phyloP scores from a whole-genome alignment of 2,113 vertebrate genomes.

The Lophotis ruficrista region DNA sequence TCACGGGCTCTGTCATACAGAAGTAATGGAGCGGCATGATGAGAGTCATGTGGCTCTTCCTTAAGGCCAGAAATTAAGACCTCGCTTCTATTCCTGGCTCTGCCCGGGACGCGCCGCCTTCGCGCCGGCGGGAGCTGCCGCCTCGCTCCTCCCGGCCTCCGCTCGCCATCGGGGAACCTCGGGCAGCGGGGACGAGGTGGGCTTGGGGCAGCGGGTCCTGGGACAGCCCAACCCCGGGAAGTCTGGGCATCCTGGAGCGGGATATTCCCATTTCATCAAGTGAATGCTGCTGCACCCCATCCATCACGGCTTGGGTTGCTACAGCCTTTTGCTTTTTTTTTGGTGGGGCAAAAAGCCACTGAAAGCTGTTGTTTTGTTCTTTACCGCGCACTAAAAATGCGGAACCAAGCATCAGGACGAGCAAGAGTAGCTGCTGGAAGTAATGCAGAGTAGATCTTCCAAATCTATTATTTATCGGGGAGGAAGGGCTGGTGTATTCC shows the following conservation, averaged over 20 bases:
- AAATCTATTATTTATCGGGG: constrained; percentile 58
- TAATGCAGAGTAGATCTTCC: not conserved
- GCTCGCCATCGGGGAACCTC: accelerated
- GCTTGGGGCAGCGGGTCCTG: not conserved
- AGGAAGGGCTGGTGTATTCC: not conserved
- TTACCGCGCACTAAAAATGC: not conserved
- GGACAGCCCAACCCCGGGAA: not conserved
- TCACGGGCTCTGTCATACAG: not conserved
- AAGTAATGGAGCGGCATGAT: not conserved
- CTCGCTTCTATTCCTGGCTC: constrained; percentile 27
- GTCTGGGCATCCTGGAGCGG: not conserved
- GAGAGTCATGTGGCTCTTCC: constrained; percentile 22
- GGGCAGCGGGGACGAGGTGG: not conserved
- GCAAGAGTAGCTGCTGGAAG: not conserved
- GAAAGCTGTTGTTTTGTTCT: not conserved
- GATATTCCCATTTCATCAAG: not conserved
- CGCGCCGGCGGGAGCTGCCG: not conserved
- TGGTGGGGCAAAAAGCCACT: not conserved
- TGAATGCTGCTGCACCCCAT: not conserved
- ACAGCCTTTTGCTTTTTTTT: not conserved
- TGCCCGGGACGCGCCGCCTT: not conserved
- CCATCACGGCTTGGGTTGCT: not conserved
- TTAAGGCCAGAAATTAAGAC: constrained; percentile 33
- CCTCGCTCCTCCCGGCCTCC: not conserved
- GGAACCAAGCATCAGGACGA: not conserved